Evolutionary conservation across 2,888 invertebrate genomes (phyloP), one percentile per base, ranked within the genome.

Genomic region (Pyrocoelia pectoralis): DNA sequence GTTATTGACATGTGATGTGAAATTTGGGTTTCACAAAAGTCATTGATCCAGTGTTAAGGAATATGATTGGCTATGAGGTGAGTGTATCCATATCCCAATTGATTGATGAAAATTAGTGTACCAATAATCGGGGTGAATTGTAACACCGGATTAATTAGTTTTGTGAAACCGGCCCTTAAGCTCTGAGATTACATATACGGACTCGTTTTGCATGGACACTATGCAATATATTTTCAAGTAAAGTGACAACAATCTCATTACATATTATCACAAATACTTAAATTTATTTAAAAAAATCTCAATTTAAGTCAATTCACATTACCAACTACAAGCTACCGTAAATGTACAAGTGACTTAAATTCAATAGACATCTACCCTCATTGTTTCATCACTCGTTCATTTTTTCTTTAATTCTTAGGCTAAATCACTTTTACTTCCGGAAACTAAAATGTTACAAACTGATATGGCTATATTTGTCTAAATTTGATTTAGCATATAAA

Each of bases 261-360:
- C 18, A 24, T 10, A 50, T 58, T 60, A 60, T 60, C 59, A 60
- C 59, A 60, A 48, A 54, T 54, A 60, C 53, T 43, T 60, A 57
- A 52, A 28, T 15, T 28, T 49, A 49, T 28, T 9, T 38, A 56
- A 33, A 51, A 58, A 58, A 15, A 33, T 38, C 48, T 13, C 5
- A 14, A 54, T 18, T 40, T 10, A 24, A 38, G 28, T 51, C 53
- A 53, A 46, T 18, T 14, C 33, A 46, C 46, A 28, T 55, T 33
- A 19, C 13, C 19, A 50, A 50, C 41, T 41, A 33, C 13, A 41
- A 40, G 17, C 13, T 38, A 41, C 24, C 43, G 43, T 19, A 17
- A 54, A 54, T 40, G 29, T 52, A 14, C 12, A 52, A 52, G 38
- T 18, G 41, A 41, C 41, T 41, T 41, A 41, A n/a, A n/a, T n/a